Evolutionary conservation across 2,797 vertebrate species (phyloP).

Genomic region (Melanotaenia nigrans): DNA sequence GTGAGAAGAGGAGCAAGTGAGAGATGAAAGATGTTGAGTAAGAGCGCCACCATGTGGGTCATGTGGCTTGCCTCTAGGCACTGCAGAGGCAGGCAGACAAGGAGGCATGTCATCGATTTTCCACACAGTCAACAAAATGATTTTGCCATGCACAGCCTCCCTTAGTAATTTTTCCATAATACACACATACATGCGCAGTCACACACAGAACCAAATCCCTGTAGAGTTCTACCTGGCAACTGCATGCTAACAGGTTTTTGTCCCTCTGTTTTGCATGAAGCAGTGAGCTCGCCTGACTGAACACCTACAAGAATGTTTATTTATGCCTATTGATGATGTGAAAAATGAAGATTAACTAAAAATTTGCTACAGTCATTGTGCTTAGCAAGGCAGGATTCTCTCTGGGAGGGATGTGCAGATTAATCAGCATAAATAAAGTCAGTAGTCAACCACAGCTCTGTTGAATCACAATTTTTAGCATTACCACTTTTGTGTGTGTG

Average conservation of each 20-base stretch:
- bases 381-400: conserved; percentile 16
- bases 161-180: conserved; percentile 61
- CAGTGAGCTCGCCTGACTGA: conserved; percentile 41
- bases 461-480: conserved; percentile 43
- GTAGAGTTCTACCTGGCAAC: conserved; percentile 68
- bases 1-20: conserved; percentile 63
- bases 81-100: conserved; percentile 40
- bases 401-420: conserved; percentile 43
- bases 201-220: conserved; percentile 58
- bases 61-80: conserved; percentile 9
- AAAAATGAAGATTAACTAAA: conserved; percentile 19
- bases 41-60: conserved; percentile 81
- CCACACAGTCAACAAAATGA: conserved; percentile 73
- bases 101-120: conserved; percentile 73
- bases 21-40: conserved; percentile 57
- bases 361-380: conserved; percentile 6
- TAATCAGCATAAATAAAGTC: conserved; percentile 67
- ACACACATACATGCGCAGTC: conserved; percentile 38
- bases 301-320: conserved; percentile 14
- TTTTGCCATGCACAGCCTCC: conserved; percentile 69
- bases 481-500: conserved; percentile 19
- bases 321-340: not conserved
- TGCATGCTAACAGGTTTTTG: conserved; percentile 46
- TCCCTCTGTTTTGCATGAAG: conserved; percentile 42
- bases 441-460: conserved; percentile 31